Base-by-base conservation (phyloP, 35 echinoderm and acorn worm genomes). In the Hemicentrotus pulcherrimus region DNA sequence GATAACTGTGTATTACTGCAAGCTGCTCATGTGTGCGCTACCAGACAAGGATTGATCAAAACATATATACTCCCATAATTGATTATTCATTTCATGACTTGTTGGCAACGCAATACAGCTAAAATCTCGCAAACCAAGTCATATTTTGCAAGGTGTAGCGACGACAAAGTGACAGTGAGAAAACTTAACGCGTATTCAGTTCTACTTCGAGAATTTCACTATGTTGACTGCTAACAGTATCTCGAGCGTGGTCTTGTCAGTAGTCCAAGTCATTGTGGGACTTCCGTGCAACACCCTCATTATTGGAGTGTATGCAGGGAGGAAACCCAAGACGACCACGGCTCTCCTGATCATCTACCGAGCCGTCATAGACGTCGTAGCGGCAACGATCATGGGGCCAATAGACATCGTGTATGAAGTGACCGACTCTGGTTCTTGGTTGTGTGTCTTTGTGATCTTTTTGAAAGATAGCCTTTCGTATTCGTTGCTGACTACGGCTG, bases 261-360 rank as follows among this genome's bases (percentile, higher is more conserved):
- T 93, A 31, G 65, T 78, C 65, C 91, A 93, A 31, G 16, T 93
- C 32, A n/a, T 93, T 6, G 30, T 93, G 11, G 91, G 91, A 5
- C 45, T 58, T 4, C 91, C 91, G 3, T 18, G 46, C 48, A 93
- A 93, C 30, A 47, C 46, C 3, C 46, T 93, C 28, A 93, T 93
- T 28, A 58, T 93, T 58, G 47, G 9, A 50, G 48, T 93, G 18
- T 93, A 48, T 58, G 46, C 91, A 0, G 30, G n/a, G 58, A 93
- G 91, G 46, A 47, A 31, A 48, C 48, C 91, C n/a, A 48, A 93
- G 91, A 93, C n/a, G 46, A 58, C 46, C 91, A 93, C 91, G 31
- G 28, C 50, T 58, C 11, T 24, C 22, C 16, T 93, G 46, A 58
- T 93, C 91, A 50, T 93, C 48, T 31, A 4, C 45, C 16, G 48